These are phyloP conservation scores for Cheilosia impressa DNA, from an alignment of 2,888 invertebrate species.

Conservation along the genomic window DNA sequence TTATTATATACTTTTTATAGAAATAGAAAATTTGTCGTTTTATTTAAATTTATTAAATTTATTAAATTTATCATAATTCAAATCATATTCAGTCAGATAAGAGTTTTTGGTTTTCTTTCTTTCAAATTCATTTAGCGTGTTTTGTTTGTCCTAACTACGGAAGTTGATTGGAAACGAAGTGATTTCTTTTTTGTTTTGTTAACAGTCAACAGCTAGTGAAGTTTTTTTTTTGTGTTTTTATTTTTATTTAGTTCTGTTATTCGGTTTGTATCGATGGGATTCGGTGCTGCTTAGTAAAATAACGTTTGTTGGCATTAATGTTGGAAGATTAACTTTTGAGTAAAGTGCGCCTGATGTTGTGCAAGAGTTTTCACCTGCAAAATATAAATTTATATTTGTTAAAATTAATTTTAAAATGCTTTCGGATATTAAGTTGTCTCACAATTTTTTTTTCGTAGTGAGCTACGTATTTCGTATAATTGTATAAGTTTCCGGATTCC, in stretches of 20 bases:
- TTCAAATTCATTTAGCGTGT: conserved; percentile 48
- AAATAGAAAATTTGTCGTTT: conserved; percentile 69
- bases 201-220: conserved; percentile 55
- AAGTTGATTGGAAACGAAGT: conserved; percentile 59
- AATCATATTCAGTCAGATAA: conserved; percentile 71
- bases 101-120: conserved; percentile 42
- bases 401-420: no score
- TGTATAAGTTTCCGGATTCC: no score
- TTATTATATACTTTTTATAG: conserved; percentile 50
- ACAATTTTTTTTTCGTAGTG: no score
- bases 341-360: conserved; percentile 14
- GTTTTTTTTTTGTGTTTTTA: conserved; percentile 30
- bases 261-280: conserved; percentile 71
- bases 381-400: not conserved
- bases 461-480: no score
- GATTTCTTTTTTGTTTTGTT: conserved; percentile 31
- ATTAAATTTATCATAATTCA: conserved; percentile 38
- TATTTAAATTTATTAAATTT: conserved; percentile 41
- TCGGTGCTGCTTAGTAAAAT: conserved; percentile 66
- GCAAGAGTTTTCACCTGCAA: conserved; percentile 21
- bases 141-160: conserved; percentile 52
- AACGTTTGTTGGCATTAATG: conserved; percentile 39
- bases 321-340: conserved; percentile 47
- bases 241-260: conserved; percentile 23
- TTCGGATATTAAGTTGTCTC: no score